Base-by-base conservation (phyloP, 2,113 vertebrate genomes). In the Lepus timidus region DNA sequence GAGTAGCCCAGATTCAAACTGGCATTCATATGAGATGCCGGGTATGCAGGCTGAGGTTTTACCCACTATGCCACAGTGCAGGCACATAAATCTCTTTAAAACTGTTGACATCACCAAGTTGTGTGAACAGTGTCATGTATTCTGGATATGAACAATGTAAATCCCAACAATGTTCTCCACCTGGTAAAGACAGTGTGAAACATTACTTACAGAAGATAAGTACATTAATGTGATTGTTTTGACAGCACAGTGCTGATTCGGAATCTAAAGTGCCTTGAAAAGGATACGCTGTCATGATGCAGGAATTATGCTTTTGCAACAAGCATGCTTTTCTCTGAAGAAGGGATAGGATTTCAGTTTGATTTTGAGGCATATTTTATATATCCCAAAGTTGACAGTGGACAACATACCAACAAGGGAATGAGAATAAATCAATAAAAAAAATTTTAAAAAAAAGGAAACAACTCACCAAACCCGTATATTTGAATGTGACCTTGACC, bases 251-350 rank as follows among this genome's bases (percentile, higher is more conserved):
- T 58, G 73, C 23, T 52, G 71, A 14, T 8, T 61, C 14, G 19
- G 70, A 76, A 81, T 67, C 9, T 44, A 70, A 84, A 86, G 76
- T 6, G 39, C n/a, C 67, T 81, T 94, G 19, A 88, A 81, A 92
- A 27, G 12, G 49, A 78, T 67, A 33, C 4, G 27, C 6, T 16
- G 55, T 10, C 14, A 83, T 70, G 76, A 19, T 62, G 2, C 9
- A 49, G 7, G 1, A 68, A 79, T 79, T 3, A 6, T 2, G 61
- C 22, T n/a, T 13, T 51, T 39, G 9, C 3, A 79, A 61, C 39
- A 64, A 68, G 3, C 49, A 0, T 61, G 10, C 31, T 86, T 76
- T 75, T 22, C 17, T 4, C 10, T 64, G 19, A 62, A 85, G 65
- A 91, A 73, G 3, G 25, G 6, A 11, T 55, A 80, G 17, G 73